Base-by-base conservation (phyloP, 2,797 vertebrate genomes). In the Telmatherina bonti region DNA sequence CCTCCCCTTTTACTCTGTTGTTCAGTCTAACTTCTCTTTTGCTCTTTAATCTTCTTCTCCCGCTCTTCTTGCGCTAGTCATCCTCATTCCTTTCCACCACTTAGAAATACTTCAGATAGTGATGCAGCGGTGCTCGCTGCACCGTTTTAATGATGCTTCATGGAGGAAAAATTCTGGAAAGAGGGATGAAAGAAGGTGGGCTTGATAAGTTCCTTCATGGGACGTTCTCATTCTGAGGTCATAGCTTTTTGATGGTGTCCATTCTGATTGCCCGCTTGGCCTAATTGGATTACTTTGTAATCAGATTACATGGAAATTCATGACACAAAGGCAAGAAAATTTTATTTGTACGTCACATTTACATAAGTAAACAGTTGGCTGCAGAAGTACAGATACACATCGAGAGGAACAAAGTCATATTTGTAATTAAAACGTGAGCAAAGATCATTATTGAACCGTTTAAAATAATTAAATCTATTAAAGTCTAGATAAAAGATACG, bases 211-310 rank as follows among this genome's bases (percentile, higher is more conserved):
- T 30, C 30, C 30, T 30, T 3, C 6, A 30, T 7, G 6, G 6
- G 30, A 30, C 3, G 31, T 8, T 33, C 31, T 8, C 31, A 4
- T 33, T 33, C 31, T 65, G 63, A 78, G 81, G 76, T 81, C 71
- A 64, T 53, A 1, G 41, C 30, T 91, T 57, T 64, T 72, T 36
- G 93, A 57, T 92, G 94, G 95, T 89, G 93, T 95, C 93, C 93
- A 89, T 90, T 91, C 93, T 95, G 93, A 95, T 95, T 94, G 94
- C 90, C 31, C 8, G 31, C 31, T 33, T 8, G 8, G 31, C 31
- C 5, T 33, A 4, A 33, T 33, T 33, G 31, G 31, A 33, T 4
- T 33, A 33, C 6, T 33, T 8, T 33, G 5, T 30, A 3, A 33
- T 3, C 5, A 33, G 8, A 33, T 6, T 33, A 33, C 31, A 33